Percentiles rank a stretch among this genome's conserved stretches.
Conservation (phyloP, 2,888 invertebrate species). For the Cryptus armator region DNA sequence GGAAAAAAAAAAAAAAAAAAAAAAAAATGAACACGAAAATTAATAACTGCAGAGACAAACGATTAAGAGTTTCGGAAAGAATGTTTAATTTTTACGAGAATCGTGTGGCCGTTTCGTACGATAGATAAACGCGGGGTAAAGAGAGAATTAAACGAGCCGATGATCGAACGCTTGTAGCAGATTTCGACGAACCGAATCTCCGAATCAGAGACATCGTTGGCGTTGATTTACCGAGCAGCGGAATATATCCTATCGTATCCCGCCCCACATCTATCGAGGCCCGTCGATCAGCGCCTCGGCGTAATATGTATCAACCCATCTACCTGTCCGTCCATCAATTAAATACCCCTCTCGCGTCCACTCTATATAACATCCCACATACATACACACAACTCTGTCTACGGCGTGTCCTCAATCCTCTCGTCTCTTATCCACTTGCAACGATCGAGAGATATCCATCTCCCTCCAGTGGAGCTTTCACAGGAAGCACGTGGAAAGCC, state of each 20-base stretch:
- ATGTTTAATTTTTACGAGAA: background rate
- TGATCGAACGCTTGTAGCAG: background rate
- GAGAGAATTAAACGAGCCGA: background rate
- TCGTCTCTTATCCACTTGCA: conserved; percentile 1
- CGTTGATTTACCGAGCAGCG: conserved; percentile 1
- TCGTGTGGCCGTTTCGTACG: background rate
- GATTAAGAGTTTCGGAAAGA: background rate
- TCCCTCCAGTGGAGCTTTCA: conserved; percentile 7
- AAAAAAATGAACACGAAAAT: conserved; percentile 2
- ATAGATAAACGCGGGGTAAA: background rate
- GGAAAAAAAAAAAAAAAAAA: background rate
- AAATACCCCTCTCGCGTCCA: conserved; percentile 55
- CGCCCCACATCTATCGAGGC: conserved; percentile 40
- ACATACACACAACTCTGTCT: background rate
- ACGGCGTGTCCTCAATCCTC: conserved; percentile 24
- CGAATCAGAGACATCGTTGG: background rate
- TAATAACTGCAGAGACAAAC: conserved; percentile 35
- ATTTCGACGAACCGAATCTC: background rate
- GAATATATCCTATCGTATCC: conserved; percentile 2
- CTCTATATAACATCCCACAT: conserved; percentile 36
- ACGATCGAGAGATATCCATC: background rate
- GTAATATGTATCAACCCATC: conserved; percentile 61
- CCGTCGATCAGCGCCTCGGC: conserved; percentile 55
- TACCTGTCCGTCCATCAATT: conserved; percentile 63
- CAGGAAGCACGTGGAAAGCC: background rate